Evolutionary conservation across 1,140 invertebrate genomes (phyloP).

Genomic region (Carposina sasakii): DNA sequence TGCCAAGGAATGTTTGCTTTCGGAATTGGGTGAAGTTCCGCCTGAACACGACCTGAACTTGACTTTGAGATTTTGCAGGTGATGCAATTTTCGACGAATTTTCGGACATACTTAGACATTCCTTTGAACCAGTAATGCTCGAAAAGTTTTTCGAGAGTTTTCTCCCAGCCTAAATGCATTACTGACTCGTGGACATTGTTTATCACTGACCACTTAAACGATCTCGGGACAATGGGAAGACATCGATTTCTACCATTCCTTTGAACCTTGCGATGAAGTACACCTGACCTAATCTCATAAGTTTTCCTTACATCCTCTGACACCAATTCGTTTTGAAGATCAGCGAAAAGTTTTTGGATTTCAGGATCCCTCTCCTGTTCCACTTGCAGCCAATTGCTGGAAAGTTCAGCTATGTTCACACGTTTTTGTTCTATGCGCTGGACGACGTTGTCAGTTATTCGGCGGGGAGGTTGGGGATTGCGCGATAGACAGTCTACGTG

Average conservation of each 20-base stretch:
- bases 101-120: slow-evolving; percentile 16
- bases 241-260: no score
- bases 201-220: slow-evolving; percentile 15
- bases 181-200: slow-evolving; percentile 15
- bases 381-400: slow-evolving; percentile 16
- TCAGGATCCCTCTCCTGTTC: slow-evolving; percentile 11
- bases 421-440: slow-evolving; percentile 10
- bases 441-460: no score
- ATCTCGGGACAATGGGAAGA: slow-evolving; percentile 13
- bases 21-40: slow-evolving; percentile 27
- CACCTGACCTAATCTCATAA: no score
- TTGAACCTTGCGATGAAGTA: no score
- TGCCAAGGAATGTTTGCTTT: slow-evolving; percentile 25
- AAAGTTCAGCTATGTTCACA: slow-evolving; percentile 14
- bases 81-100: slow-evolving; percentile 26
- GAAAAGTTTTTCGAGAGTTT: slow-evolving; percentile 28
- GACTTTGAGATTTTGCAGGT: slow-evolving; percentile 23
- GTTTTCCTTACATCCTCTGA: no score
- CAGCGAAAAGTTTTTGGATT: slow-evolving; percentile 1
- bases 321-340: slow-evolving; percentile 10
- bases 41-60: slow-evolving; percentile 25
- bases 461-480: slow-evolving; percentile 8
- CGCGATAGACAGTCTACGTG: slow-evolving; percentile 22
- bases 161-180: slow-evolving; percentile 34
- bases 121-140: slow-evolving; percentile 15